These are phyloP conservation scores for Stictonetta naevosa DNA, from an alignment of 2,113 vertebrate genomes.

Conservation along the genomic window DNA sequence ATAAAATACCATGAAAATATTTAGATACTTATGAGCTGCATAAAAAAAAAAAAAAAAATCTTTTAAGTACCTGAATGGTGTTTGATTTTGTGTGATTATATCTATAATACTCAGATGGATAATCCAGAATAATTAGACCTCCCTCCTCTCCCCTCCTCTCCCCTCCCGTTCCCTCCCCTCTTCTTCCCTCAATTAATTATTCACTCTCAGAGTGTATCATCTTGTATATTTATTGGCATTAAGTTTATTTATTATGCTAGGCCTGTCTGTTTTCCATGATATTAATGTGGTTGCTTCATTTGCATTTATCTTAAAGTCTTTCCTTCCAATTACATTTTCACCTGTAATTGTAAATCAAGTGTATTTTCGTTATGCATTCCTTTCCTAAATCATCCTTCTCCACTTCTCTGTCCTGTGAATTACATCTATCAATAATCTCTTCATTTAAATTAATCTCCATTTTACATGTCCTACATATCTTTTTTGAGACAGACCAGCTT, in stretches of 20 bases:
- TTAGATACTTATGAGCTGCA: background rate
- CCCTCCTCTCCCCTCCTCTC: no score
- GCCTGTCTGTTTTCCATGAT: background rate
- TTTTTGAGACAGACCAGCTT: background rate
- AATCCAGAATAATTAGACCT: background rate
- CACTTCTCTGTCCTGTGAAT: background rate
- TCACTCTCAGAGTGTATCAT: background rate
- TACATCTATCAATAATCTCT: background rate
- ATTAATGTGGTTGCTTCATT: background rate
- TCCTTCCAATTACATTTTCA: background rate
- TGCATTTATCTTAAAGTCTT: background rate
- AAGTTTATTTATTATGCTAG: background rate
- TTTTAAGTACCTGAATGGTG: background rate
- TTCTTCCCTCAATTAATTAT: background rate
- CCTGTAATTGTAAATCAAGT: background rate
- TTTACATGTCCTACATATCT: background rate
- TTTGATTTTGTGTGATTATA: background rate
- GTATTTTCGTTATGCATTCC: background rate
- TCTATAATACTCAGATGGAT: background rate
- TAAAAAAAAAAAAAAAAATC: background rate
- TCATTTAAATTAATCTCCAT: background rate
- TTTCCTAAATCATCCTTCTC: background rate
- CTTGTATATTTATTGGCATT: background rate
- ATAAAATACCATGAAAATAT: background rate
- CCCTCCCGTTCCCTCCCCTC: background rate